Base-by-base conservation (phyloP, 2,113 vertebrate species). In the Passerina amoena region DNA sequence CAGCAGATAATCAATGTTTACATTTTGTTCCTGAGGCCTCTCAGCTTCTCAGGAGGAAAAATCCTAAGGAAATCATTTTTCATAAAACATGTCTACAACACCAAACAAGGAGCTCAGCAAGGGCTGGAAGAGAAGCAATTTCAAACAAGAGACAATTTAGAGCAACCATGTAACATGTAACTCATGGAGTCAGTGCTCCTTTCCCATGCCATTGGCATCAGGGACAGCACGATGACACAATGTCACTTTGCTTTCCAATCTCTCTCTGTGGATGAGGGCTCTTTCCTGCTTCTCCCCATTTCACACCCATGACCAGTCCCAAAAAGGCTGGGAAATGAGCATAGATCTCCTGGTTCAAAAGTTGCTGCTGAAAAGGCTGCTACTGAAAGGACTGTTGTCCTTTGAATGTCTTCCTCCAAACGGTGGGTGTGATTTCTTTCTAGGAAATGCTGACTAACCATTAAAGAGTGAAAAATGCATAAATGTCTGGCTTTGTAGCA, bases 151-250 rank as follows among this genome's bases (percentile, higher is more conserved):
- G 44, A 61, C 7, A 23, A 50, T 78, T 88, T 51, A 23, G 56
- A 54, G 48, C 35, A 59, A 47, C 37, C 33, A 65, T 9, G 13
- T 48, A 76, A 18, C 12, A 33, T 23, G 24, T 51, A 75, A 85
- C 22, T 82, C 48, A n/a, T 21, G 50, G 61, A 48, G 21, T 10
- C 19, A 20, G 4, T 0, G 1, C 17, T 72, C 25, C n/a, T 18
- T 88, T 92, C 47, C 48, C 23, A 6, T 2, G 21, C 24, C 38
- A 48, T 53, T 77, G 44, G 3, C 42, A 54, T 15, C 66, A 75
- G 50, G 45, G 64, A 24, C 31, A 82, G 25, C 40, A 37, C 12
- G 0, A 0, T 8, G 12, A 22, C 30, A 56, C 3, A 5, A 11
- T 21, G 30, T 22, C 37, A 31, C 19, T 72, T 77, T 61, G 24